Base-by-base conservation (phyloP, 2,113 vertebrate species). In the Myotis brandtii region DNA sequence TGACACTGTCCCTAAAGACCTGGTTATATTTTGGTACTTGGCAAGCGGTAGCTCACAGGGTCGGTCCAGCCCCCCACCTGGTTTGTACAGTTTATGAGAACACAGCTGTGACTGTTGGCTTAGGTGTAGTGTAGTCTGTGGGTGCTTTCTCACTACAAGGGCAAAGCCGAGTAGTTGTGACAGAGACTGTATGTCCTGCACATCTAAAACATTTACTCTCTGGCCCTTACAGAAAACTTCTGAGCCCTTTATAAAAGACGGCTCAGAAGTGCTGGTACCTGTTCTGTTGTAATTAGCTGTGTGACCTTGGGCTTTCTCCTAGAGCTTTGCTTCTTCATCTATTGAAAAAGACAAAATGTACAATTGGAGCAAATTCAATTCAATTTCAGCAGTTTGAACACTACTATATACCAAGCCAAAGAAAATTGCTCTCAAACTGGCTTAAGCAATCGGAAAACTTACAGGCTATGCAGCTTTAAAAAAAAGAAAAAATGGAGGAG, bases 121-220 rank as follows among this genome's bases (percentile, higher is more conserved):
- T 85, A 11, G 13, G 9, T 64, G 59, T 59, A 37, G 9, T 23
- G 40, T 37, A 34, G 11, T n/a, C 43, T 93, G 1, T 43, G 43
- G 64, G 32, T 86, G 21, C 62, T 84, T 94, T 87, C 75, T 43
- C 69, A 50, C 50, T 77, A 27, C 9, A 59, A 84, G 50, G 52
- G 23, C 43, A 89, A 27, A 75, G n/a, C 2, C 92, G 21, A 34
- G 2, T 56, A 23, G 13, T 67, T 81, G 6, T 21, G 12, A 77
- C 72, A 81, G 81, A 89, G 21, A 85, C 13, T 17, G 0, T 85
- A 77, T 56, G 13, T 21, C n/a, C 72, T 81, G 30, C 0, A 76
- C 52, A 85, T 83, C 84, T 80, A 20, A 95, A 83, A 69, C 81
- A 70, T 46, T 84, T 86, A 48, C 75, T n/a, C 2, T 82, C 25